These are phyloP conservation scores for Stichopus chloronotus DNA, from an alignment of 35 echinoderm and acorn worm genomes.

Conservation along the genomic window DNA sequence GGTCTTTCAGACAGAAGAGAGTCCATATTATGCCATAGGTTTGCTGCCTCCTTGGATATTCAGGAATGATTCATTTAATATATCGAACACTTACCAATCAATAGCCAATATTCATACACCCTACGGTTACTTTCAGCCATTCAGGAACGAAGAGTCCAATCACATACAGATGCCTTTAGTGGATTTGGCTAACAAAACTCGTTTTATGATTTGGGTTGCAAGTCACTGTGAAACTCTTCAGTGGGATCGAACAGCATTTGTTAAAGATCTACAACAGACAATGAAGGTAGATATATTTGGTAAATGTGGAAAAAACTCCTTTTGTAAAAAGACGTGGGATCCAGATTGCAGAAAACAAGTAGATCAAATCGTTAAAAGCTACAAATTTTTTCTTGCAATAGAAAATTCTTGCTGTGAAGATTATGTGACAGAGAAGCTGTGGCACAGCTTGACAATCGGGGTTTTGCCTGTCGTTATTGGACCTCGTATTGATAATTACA, in stretches of 20 bases:
- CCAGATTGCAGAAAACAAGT: not conserved
- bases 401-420: conserved; percentile 71
- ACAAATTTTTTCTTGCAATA: conserved; percentile 77
- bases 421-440: conserved; percentile 71
- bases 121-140: conserved; percentile 21
- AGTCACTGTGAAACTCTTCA: conserved; percentile 44
- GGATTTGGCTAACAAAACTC: conserved; percentile 3
- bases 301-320: conserved; percentile 41
- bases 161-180: not conserved
- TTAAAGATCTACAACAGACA: conserved; percentile 48
- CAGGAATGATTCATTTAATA: conserved; percentile 16
- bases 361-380: conserved; percentile 23
- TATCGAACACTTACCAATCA: conserved; percentile 28
- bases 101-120: conserved; percentile 21
- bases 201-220: conserved; percentile 53
- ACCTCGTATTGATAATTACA: conserved; percentile 57
- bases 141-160: conserved; percentile 13
- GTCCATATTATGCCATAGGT: conserved; percentile 16
- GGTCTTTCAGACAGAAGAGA: conserved; percentile 35
- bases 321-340: not conserved
- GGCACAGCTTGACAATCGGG: conserved; percentile 48
- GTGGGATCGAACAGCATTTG: conserved; percentile 63
- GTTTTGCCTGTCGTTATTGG: conserved; percentile 73
- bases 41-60: conserved; percentile 1
- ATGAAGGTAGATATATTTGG: conserved; percentile 51